Evolutionary conservation across 2,113 vertebrate species (phyloP).

Genomic region (Piprites chloris): DNA sequence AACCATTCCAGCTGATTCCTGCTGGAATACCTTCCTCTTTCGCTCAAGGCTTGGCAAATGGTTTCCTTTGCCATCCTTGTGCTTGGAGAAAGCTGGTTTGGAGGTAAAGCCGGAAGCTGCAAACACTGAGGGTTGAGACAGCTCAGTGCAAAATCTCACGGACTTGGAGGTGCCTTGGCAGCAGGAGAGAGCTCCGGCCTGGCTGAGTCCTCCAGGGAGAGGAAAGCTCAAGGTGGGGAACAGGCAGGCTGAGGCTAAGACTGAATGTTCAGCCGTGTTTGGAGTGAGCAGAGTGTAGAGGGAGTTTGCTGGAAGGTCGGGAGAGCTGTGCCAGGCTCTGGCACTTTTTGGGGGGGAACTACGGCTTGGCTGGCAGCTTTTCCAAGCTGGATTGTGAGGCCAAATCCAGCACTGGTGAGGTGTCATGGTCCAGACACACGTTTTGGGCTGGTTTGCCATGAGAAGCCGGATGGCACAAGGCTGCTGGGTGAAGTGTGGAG

Average conservation of each 20-base stretch:
- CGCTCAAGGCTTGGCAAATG: background rate
- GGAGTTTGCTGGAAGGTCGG: background rate
- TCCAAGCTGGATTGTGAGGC: background rate
- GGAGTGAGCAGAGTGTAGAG: background rate
- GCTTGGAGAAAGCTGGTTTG: background rate
- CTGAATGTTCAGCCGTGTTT: fast-evolving
- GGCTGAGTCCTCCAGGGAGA: background rate
- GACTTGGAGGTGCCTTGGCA: background rate
- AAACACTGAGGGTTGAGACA: background rate
- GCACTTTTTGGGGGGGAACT: no score
- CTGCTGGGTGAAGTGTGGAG: background rate
- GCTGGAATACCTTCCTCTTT: background rate
- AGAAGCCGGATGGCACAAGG: background rate
- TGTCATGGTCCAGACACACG: fast-evolving
- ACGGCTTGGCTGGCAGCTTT: background rate
- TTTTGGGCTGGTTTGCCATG: background rate
- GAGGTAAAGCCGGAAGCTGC: background rate
- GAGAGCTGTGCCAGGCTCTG: background rate
- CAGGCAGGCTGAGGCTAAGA: background rate
- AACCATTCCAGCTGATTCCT: no score
- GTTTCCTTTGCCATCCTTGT: background rate
- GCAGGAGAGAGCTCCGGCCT: background rate
- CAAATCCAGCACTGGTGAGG: background rate
- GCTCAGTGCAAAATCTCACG: background rate
- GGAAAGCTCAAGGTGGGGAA: fast-evolving